Percentiles rank a stretch among this genome's conserved stretches.
Evolutionary conservation across 2,797 vertebrate species (phyloP).

Genomic region (Leucoraja ocellata): DNA sequence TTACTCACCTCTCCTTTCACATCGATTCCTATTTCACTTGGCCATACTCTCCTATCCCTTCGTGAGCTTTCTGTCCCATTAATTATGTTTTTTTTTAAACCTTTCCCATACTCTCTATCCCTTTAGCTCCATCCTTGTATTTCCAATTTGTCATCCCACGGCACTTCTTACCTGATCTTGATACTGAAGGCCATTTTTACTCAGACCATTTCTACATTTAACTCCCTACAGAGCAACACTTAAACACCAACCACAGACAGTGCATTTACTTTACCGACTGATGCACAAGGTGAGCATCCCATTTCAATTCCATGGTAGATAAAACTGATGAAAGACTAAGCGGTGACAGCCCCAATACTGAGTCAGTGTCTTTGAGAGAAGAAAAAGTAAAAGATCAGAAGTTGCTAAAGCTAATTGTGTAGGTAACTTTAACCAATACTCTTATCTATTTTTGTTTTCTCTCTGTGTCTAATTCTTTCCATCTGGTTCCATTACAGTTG

Average conservation of each 20-base stretch:
- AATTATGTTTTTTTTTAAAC: no score
- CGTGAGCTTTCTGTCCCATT: no score
- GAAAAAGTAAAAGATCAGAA: neutral
- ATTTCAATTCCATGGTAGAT: neutral
- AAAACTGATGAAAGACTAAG: neutral
- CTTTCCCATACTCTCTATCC: no score
- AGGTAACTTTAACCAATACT: neutral
- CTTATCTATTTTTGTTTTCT: neutral
- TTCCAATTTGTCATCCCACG: no score
- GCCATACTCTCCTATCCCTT: no score
- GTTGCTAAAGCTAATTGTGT: neutral
- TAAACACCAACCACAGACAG: neutral
- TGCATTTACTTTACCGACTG: neutral
- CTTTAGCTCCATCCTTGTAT: no score
- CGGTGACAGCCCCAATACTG: neutral
- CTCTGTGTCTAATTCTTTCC: constrained; percentile 10
- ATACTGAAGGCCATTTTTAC: no score
- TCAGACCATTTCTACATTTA: no score
- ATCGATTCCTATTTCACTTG: no score
- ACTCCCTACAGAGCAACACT: neutral
- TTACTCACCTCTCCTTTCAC: no score
- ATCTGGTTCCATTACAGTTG: constrained; percentile 68
- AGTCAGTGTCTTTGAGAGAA: neutral
- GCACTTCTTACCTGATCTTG: no score
- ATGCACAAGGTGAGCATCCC: neutral